A percentile compares a stretch with the other conserved stretches of the same genome.
Conservation (phyloP, 2,888 invertebrate genomes). For the Chrysolina oricalcia region DNA sequence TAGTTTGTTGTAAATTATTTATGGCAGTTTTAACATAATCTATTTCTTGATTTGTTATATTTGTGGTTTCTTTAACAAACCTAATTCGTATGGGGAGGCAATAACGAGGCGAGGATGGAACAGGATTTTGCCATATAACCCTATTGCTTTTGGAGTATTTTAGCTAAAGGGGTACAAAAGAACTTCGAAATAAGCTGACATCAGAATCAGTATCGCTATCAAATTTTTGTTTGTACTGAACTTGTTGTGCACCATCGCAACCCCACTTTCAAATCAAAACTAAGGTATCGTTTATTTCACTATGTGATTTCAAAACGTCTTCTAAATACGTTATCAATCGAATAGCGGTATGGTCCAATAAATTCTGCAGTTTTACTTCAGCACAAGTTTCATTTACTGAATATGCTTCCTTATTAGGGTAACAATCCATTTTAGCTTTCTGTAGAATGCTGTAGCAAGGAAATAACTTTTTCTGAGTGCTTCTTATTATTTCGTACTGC, state of each 20-base stretch:
- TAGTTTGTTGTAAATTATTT: background rate
- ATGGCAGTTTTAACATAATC: background rate
- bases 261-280: background rate
- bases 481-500: too few relatives aligned
- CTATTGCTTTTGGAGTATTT: conserved; percentile 44
- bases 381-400: too few relatives aligned
- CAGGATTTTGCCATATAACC: conserved; percentile 60
- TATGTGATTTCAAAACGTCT: too few relatives aligned
- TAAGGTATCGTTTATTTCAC: too few relatives aligned
- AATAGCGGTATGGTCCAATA: too few relatives aligned
- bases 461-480: too few relatives aligned
- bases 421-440: too few relatives aligned
- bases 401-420: too few relatives aligned
- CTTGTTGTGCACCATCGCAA: conserved; percentile 55
- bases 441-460: too few relatives aligned
- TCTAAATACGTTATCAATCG: too few relatives aligned
- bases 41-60: conserved; percentile 14
- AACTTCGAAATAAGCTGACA: conserved; percentile 62
- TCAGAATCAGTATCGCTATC: conserved; percentile 51
- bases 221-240: conserved; percentile 60
- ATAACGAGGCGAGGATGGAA: conserved; percentile 59
- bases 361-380: too few relatives aligned
- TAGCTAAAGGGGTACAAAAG: conserved; percentile 54
- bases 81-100: conserved; percentile 61
- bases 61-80: conserved; percentile 54